Conservation (phyloP, 92 coral and sea anemone species). For the Scolanthus callimorphus region DNA sequence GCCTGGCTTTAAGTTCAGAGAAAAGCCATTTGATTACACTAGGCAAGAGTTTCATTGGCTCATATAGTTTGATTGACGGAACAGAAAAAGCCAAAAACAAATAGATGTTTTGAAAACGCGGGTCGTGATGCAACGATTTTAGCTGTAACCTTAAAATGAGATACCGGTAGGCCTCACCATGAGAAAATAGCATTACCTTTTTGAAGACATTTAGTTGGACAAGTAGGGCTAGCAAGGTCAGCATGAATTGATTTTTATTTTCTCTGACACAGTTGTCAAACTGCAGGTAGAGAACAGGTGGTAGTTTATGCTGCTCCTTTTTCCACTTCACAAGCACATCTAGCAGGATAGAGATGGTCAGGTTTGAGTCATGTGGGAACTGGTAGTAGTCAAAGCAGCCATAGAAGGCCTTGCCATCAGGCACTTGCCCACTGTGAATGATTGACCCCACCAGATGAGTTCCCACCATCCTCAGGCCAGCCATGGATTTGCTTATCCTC, state of each 20-base stretch:
- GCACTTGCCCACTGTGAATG: conserved; percentile 35
- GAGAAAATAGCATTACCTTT: too few relatives aligned
- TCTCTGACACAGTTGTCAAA: conserved; percentile 52
- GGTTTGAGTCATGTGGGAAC: conserved; percentile 57
- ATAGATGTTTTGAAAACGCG: too few relatives aligned
- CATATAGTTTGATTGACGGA: too few relatives aligned
- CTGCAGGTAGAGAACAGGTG: conserved; percentile 52
- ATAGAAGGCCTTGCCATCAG: conserved; percentile 21
- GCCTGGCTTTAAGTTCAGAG: too few relatives aligned
- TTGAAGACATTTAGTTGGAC: conserved; percentile 43
- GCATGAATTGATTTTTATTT: conserved; percentile 41
- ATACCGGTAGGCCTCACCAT: not conserved
- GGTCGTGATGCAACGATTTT: too few relatives aligned
- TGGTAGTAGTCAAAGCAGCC: conserved; percentile 50
- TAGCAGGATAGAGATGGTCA: conserved; percentile 39
- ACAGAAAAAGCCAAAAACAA: too few relatives aligned
- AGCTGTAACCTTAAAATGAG: too few relatives aligned
- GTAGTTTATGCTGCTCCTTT: conserved; percentile 19
- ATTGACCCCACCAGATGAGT: conserved; percentile 50
- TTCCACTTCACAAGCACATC: conserved; percentile 24
- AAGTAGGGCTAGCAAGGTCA: conserved; percentile 29
- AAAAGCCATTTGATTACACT: too few relatives aligned
- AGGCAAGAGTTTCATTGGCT: too few relatives aligned
- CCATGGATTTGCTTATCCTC: conserved; percentile 31
- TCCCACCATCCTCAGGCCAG: conserved; percentile 31